Conservation (phyloP, 1,140 invertebrate species). For the Camponotus floridanus region DNA sequence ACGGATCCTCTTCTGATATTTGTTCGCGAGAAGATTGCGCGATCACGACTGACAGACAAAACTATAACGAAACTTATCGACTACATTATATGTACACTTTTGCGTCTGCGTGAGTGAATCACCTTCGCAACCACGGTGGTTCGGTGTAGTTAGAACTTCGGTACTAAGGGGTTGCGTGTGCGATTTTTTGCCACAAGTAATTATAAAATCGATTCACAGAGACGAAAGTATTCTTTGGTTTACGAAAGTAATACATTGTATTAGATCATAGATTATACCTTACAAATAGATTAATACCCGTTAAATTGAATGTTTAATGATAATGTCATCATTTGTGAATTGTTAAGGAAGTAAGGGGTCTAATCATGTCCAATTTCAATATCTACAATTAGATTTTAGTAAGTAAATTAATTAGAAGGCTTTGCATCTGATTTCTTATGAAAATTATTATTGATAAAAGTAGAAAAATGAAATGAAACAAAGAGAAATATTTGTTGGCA, state of each 20-base stretch:
- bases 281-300: not conserved
- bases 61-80: not conserved
- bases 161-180: not conserved
- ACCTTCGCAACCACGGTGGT: not conserved
- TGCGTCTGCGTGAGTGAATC: conserved; percentile 34
- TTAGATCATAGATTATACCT: not conserved
- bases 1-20: not conserved
- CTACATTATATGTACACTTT: not conserved
- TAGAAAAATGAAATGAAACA: no score
- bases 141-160: conserved; percentile 6
- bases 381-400: no score
- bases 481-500: not conserved
- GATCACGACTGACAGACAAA: conserved; percentile 16
- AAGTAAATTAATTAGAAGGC: not conserved
- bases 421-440: not conserved
- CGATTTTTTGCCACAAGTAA: conserved; percentile 17
- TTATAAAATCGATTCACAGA: conserved; percentile 25
- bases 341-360: not conserved
- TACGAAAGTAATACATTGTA: not conserved
- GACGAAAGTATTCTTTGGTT: not conserved
- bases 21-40: not conserved
- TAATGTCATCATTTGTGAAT: not conserved
- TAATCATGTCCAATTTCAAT: no score
- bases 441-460: no score
- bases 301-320: not conserved